Evolutionary conservation across 2,113 vertebrate species (phyloP).

Genomic region (Gymnocephalus cernua): DNA sequence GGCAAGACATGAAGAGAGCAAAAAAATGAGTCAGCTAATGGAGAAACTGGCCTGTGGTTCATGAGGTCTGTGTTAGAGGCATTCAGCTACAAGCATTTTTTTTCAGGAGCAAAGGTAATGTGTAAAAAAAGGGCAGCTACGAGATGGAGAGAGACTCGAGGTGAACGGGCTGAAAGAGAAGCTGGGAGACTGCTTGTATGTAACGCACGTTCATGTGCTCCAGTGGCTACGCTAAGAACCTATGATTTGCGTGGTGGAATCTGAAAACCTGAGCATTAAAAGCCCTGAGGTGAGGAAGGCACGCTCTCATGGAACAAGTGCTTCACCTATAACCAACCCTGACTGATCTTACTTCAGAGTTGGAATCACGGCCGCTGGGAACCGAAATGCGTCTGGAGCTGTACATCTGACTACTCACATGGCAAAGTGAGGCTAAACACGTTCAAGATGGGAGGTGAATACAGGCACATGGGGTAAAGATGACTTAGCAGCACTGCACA

Average conservation of each 20-base stretch:
- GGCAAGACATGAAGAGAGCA: neutral
- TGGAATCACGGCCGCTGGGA: neutral
- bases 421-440: slow-evolving; percentile 36
- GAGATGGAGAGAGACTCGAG: neutral
- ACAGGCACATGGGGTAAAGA: slow-evolving; percentile 2
- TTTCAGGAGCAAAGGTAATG: neutral
- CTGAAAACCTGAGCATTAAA: slow-evolving; percentile 32
- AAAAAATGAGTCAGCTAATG: neutral
- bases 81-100: neutral
- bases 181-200: neutral
- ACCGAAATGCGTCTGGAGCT: slow-evolving; percentile 19
- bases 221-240: slow-evolving; percentile 1
- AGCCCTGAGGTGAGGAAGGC: slow-evolving; percentile 27
- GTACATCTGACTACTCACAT: slow-evolving; percentile 3
- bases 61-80: neutral
- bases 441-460: neutral
- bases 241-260: slow-evolving; percentile 10
- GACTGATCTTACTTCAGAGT: slow-evolving; percentile 22
- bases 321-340: slow-evolving; percentile 29
- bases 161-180: neutral
- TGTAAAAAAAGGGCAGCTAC: neutral
- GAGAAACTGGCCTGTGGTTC: neutral
- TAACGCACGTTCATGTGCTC: slow-evolving; percentile 16
- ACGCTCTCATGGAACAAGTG: slow-evolving; percentile 10
- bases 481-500: slow-evolving; percentile 5